These are phyloP conservation scores for Platyscapa corneri DNA, from an alignment of 1,140 invertebrate species.

Conservation along the genomic window DNA sequence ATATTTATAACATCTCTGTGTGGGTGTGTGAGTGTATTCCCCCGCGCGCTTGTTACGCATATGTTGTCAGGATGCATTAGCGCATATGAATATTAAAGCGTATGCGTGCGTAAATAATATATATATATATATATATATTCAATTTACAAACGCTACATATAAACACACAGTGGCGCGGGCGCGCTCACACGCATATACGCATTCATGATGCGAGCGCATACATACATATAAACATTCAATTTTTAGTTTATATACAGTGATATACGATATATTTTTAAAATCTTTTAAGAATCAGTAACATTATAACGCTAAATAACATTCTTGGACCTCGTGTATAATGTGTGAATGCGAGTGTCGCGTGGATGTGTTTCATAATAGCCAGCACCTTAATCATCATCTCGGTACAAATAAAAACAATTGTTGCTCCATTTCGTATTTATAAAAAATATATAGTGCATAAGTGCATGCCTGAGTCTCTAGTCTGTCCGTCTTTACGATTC, in stretches of 20 bases:
- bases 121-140: conserved; percentile 14
- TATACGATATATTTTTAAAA: conserved; percentile 67
- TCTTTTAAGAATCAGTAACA: conserved; percentile 71
- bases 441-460: conserved; percentile 58
- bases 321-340: conserved; percentile 70
- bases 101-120: background rate
- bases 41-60: background rate
- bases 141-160: conserved; percentile 44
- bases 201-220: background rate
- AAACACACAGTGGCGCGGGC: background rate
- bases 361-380: conserved; percentile 61
- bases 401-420: conserved; percentile 62
- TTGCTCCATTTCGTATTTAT: conserved; percentile 54
- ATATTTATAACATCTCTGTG: conserved; percentile 59
- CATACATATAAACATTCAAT: conserved; percentile 65
- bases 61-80: background rate
- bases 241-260: conserved; percentile 64
- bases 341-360: conserved; percentile 27
- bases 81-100: background rate
- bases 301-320: conserved; percentile 73
- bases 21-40: background rate
- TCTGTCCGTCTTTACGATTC: conserved; percentile 29
- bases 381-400: conserved; percentile 69
- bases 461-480: conserved; percentile 49
- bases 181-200: background rate